Evolutionary conservation across 1,140 invertebrate genomes (phyloP), one percentile per base, ranked within the genome.

Genomic region (Bombus ignitus): DNA sequence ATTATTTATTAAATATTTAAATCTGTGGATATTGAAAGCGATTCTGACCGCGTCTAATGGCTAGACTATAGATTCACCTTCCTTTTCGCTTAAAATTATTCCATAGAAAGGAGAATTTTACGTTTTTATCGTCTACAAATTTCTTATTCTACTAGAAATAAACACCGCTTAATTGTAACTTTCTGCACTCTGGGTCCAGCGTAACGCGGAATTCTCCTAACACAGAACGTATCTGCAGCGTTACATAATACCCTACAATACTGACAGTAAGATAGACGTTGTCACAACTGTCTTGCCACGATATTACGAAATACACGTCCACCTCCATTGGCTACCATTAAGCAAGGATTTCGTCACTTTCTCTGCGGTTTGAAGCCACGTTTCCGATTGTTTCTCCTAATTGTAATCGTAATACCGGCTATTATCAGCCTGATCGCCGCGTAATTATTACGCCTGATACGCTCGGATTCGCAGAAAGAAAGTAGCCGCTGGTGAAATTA

Each of bases 391-490:
- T 88, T 88, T 47, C 77, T 62, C 47, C 42, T 80, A 86, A 87
- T 86, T 66, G n/a, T 62, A 57, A 78, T 89, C 87, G 47, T 83
- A 89, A 83, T 66, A 35, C 35, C 12, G 57, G 39, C 59, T 59
- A 75, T 89, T 80, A 79, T 72, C 78, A 70, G 18, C 71, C 59
- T 70, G 77, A 84, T 81, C 77, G 44, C 68, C 37, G 81, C 68
- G 73, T 87, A 89, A 90, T 90, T 89, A 85, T 90, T 90, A 89
- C 88, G 78, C 85, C 62, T 42, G 68, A 72, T 53, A 72, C 85
- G 44, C 65, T 15, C 32, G 79, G 59, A 89, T 89, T 68, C 84
- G 88, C 88, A 88, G 89, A 85, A 90, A 89, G 89, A 90, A 89
- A 89, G 88, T 87, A 42, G 68, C 53, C 53, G 68, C 22, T 70